Base-by-base conservation (phyloP, 2,113 vertebrate species). In the Dinomys branickii region DNA sequence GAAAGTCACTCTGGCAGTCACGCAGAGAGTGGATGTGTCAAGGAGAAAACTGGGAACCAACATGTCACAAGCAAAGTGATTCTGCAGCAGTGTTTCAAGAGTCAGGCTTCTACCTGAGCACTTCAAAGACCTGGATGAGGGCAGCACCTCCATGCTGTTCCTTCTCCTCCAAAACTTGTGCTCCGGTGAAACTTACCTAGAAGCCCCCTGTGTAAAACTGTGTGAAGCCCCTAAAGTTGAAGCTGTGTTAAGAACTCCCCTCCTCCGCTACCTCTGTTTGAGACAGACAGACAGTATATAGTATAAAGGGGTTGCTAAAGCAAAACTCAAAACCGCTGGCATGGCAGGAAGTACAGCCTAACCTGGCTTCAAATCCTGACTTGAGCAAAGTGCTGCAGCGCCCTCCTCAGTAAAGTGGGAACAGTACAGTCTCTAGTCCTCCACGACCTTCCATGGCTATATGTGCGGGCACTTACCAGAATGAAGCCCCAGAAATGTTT, bases 1-100 rank as follows among this genome's bases (percentile, higher is more conserved):
- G 69, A n/a, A 87, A 84, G 41, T 61, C 85, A 58, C n/a, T 80
- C 52, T 90, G 38, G n/a, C 73, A 73, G 91, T 94, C 85, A 54
- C 0, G 0, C 16, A 38, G 75, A 89, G 30, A 26, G 78, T 58
- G 50, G 44, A 61, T 54, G 35, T 73, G 71, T 22, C 83, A 35
- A 28, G 35, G 63, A 65, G 58, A 86, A 67, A 56, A 78, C 4
- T 50, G 35, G 35, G 30, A 35, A 10, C 5, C 84, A 85, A 50
- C 4, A 7, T 28, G 50, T 85, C 65, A 30, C 16, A 90, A 88
- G 47, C 47, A 47, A 81, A 78, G n/a, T 2, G 4, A 20, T 71
- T 94, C 38, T 94, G 54, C 17, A 88, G 35, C 73, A 85, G 85
- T 1, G 0, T 22, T 84, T 88, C 35, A 44, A 92, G 94, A 54